Conservation (phyloP, 2,113 vertebrate genomes). For the Thryonomys swinderianus region DNA sequence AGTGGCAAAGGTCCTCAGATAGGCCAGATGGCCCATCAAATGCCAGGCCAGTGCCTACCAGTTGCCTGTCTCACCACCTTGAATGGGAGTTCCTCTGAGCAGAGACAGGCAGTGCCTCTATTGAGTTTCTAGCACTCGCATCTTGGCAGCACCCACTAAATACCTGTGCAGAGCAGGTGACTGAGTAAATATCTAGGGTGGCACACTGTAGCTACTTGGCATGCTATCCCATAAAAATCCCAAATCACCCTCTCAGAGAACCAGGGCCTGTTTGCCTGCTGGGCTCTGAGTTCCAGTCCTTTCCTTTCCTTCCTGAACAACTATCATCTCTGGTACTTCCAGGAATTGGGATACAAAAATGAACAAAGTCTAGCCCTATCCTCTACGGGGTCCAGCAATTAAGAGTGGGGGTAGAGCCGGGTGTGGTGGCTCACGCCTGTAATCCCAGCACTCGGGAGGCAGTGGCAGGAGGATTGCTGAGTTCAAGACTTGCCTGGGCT, state of each 20-base stretch:
- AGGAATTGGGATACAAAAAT: constrained; percentile 2
- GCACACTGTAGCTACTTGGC: not conserved
- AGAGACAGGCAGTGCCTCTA: not conserved
- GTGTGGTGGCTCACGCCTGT: no score
- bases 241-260: not conserved
- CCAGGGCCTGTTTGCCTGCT: not conserved
- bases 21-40: not conserved
- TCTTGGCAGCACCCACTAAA: not conserved
- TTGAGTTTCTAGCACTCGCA: not conserved
- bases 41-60: not conserved
- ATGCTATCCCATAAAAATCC: constrained; percentile 20
- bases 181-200: not conserved
- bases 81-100: not conserved
- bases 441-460: no score
- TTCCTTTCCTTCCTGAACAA: not conserved
- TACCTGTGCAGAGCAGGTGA: not conserved
- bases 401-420: not conserved
- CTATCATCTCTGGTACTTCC: not conserved
- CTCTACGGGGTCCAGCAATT: not conserved
- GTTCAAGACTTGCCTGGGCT: no score
- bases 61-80: not conserved
- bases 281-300: not conserved
- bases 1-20: constrained; percentile 20
- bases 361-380: not conserved
- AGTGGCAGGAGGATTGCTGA: no score